Conservation (phyloP, 2,797 vertebrate species). For the Cephalopachus bancanus region DNA sequence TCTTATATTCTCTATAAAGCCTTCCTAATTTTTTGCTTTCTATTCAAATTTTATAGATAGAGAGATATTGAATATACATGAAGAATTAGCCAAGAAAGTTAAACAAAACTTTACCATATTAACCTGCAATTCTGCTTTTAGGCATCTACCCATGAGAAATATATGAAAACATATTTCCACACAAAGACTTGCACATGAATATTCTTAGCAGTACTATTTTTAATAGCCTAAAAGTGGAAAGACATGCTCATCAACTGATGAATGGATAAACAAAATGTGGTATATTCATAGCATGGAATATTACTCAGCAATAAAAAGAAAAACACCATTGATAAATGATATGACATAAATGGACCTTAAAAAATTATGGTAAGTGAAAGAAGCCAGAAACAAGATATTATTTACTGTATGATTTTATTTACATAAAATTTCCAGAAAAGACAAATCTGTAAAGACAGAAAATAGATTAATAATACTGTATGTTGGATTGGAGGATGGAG, state of each 20-base stretch:
- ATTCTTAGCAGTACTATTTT: conserved; percentile 24
- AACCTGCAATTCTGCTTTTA: neutral
- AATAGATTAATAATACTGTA: neutral
- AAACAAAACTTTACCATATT: neutral
- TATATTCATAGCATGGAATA: neutral
- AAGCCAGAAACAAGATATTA: neutral
- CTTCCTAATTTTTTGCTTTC: neutral
- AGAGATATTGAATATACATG: neutral
- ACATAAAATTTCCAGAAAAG: neutral
- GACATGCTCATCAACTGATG: neutral
- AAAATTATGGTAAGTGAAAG: conserved; percentile 32
- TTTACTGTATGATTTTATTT: neutral
- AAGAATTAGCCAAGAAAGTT: conserved; percentile 14
- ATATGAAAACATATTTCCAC: neutral
- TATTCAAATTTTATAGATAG: neutral
- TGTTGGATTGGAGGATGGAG: neutral
- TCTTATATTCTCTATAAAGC: neutral
- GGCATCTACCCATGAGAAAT: neutral
- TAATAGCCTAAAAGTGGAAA: neutral
- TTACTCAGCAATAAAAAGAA: neutral
- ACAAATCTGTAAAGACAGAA: neutral
- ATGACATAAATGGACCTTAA: neutral
- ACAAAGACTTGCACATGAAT: neutral
- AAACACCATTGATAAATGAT: neutral
- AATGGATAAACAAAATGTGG: neutral